Evolutionary conservation across 2,888 invertebrate species (phyloP).

Genomic region (Parascotia fuliginaria): DNA sequence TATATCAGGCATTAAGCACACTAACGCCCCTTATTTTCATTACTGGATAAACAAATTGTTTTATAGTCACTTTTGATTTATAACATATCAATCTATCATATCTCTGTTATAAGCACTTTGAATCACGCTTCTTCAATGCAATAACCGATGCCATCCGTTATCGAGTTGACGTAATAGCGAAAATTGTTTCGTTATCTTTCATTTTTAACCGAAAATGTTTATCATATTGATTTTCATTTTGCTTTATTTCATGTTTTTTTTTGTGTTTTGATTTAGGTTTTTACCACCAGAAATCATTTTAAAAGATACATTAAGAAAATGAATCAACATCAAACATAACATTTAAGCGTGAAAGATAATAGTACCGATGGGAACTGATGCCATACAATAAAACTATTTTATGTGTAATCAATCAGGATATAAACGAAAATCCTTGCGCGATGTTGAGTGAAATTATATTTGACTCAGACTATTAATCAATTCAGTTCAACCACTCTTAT

Average conservation of each 20-base stretch:
- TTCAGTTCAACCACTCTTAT: neutral
- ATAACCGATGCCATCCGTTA: neutral
- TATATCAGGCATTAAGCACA: constrained; percentile 54
- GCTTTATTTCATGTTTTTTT: too few species aligned
- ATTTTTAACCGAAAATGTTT: neutral
- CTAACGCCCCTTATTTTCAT: constrained; percentile 57
- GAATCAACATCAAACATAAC: too few species aligned
- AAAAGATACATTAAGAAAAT: too few species aligned
- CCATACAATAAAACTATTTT: too few species aligned
- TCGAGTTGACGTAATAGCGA: constrained; percentile 3
- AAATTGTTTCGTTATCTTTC: constrained; percentile 1
- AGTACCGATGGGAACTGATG: too few species aligned
- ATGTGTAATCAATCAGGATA: too few species aligned
- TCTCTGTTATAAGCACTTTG: constrained; percentile 10
- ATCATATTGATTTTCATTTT: too few species aligned
- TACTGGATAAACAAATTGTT: constrained; percentile 60
- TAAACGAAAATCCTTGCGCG: neutral
- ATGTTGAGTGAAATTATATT: neutral
- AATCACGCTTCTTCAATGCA: neutral
- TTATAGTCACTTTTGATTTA: constrained; percentile 48
- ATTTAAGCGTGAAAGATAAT: too few species aligned
- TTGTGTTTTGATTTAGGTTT: too few species aligned
- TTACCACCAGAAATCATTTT: too few species aligned
- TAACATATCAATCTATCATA: constrained; percentile 43
- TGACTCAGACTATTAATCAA: too few species aligned